Evolutionary conservation across 2,888 invertebrate genomes (phyloP), one percentile per base, ranked within the genome.

Genomic region (Dicyrtoma fusca): DNA sequence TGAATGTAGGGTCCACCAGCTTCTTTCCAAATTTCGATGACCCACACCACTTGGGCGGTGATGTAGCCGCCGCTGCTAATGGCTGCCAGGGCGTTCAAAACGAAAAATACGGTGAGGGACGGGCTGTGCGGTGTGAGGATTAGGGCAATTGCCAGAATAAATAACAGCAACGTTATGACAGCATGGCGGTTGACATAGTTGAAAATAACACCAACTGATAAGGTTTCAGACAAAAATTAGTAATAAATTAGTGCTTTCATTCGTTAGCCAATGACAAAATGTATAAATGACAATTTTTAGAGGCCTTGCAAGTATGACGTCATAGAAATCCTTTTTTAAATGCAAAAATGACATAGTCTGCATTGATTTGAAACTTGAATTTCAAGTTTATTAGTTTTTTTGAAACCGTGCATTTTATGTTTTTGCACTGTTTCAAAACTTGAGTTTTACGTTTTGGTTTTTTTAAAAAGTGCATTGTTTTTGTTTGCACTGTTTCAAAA

Each of bases 41-140:
- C 53, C 77, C 77, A 77, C 0, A 76, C 77, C 19, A 76, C 66
- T 63, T 77, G 77, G 8, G 77, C 77, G 8, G 75, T 69, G 42
- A 75, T 69, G 23, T 74, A 76, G 13, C 72, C 71, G 1, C 77
- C 75, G 6, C 51, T 62, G 42, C 65, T 65, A 11, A 76, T 59
- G 5, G 74, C 75, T 3, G 70, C 51, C 11, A 75, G 13, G 8
- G 47, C 77, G 19, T 62, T 73, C 10, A 69, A 13, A 19, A 44
- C 10, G 47, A 69, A 75, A 45, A 76, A 76, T 10, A 62, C n/a
- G 0, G 45, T 44, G 1, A 77, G 51, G 1, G 55, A 49, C 6
- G 72, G 61, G 4, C 57, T 55, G 34, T 66, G 57, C 8, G 77
- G 76, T 0, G 72, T 23, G 1, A 69, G 1, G 23, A 73, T 49